Conservation (phyloP, 1,140 invertebrate genomes). For the Drosophila ercepeae region DNA sequence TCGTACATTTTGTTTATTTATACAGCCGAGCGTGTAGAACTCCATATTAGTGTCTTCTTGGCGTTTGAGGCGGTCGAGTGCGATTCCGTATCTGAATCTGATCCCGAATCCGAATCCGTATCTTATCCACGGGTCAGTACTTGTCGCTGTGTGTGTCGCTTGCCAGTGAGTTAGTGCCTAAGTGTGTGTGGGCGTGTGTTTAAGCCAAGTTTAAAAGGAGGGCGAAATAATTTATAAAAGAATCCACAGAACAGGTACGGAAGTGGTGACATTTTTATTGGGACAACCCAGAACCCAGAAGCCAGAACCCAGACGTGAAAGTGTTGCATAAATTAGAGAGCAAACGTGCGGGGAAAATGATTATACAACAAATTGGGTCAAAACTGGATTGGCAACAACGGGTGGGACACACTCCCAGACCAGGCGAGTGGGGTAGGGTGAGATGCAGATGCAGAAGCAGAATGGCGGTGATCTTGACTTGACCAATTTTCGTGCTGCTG, state of each 20-base stretch:
- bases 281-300: not conserved
- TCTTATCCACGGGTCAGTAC: slow-evolving; percentile 14
- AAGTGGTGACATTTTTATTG: slow-evolving; percentile 40
- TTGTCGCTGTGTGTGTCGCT: slow-evolving; percentile 48
- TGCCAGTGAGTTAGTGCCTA: slow-evolving; percentile 1
- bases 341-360: not conserved
- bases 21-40: slow-evolving; percentile 77
- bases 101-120: slow-evolving; percentile 13
- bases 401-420: too few species aligned
- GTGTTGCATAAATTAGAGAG: slow-evolving; percentile 48
- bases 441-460: not conserved
- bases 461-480: not conserved
- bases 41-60: slow-evolving; percentile 83
- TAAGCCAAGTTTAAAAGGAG: slow-evolving; percentile 26
- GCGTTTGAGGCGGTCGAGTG: slow-evolving; percentile 72
- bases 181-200: slow-evolving; percentile 20
- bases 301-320: slow-evolving; percentile 33
- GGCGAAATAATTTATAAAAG: too few species aligned
- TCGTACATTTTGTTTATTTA: slow-evolving; percentile 80
- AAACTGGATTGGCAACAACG: not conserved
- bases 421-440: not conserved
- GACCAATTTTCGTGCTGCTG: slow-evolving; percentile 13
- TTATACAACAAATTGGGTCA: not conserved
- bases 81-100: slow-evolving; percentile 18
- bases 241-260: slow-evolving; percentile 61